Percentiles rank a stretch among this genome's conserved stretches.
Conservation (phyloP, 2,113 vertebrate species). For the Etia nguti region DNA sequence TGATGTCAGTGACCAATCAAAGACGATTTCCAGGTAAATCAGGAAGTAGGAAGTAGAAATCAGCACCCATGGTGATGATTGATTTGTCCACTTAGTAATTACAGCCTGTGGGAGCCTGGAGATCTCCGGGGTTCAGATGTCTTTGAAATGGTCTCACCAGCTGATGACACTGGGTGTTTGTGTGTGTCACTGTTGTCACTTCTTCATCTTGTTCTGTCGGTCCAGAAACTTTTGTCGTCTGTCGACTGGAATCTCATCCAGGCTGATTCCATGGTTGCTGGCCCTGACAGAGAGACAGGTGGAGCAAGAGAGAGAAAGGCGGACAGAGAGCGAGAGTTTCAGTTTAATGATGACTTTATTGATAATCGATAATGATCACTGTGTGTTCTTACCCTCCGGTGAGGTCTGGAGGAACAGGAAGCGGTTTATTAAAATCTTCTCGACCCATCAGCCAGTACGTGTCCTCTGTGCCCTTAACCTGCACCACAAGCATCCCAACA, state of each 20-base stretch:
- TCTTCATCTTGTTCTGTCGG: slow-evolving; percentile 62
- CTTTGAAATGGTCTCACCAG: not conserved
- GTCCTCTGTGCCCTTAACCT: slow-evolving; percentile 50
- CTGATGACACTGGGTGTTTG: not conserved
- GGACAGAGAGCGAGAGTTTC: not conserved
- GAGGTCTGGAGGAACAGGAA: slow-evolving; percentile 60
- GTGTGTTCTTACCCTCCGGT: slow-evolving; percentile 29
- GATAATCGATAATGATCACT: not conserved
- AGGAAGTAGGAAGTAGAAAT: not conserved
- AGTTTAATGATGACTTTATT: not conserved
- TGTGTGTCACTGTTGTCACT: not conserved
- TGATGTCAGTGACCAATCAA: rapidly evolving
- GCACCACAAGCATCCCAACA: not conserved
- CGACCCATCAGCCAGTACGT: slow-evolving; percentile 57
- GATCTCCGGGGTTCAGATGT: not conserved
- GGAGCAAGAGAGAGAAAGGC: too few relatives aligned
- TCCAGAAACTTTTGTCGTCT: slow-evolving; percentile 75
- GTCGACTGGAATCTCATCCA: slow-evolving; percentile 80
- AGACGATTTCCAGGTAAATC: rapidly evolving
- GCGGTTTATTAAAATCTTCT: slow-evolving; percentile 53
- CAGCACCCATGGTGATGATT: rapidly evolving
- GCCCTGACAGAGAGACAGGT: slow-evolving; percentile 50
- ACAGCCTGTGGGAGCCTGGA: not conserved
- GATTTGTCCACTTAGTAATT: not conserved
- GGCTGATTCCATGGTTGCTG: slow-evolving; percentile 81